Base-by-base conservation (phyloP, 2,888 invertebrate species). In the Ichneumoninae sp. region DNA sequence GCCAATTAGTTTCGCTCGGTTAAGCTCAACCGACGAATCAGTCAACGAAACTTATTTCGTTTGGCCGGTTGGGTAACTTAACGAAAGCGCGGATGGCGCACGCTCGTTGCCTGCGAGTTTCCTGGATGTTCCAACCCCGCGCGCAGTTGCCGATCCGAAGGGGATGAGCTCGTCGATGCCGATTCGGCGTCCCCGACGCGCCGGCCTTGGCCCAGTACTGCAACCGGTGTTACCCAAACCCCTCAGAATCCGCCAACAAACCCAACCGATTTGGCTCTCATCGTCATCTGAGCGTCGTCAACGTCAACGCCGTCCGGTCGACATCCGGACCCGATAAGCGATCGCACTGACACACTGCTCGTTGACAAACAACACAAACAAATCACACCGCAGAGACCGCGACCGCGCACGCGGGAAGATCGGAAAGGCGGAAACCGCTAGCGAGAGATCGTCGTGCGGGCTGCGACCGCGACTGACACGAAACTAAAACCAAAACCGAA, bases 401-500 rank as follows among this genome's bases (percentile, higher is more conserved):
- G 16, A 47, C 4, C 44, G 44, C 63, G 30, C 33, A 16, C 52
- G 5, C n/a, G 6, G 6, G 13, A 7, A 60, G 44, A 70, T 16
- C 47, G n/a, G 10, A 13, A 30, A 40, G 52, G 33, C 60, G 57
- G 40, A 19, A n/a, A 52, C 13, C 36, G 65, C 70, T 10, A 70
- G 52, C 52, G 79, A 57, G 66, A 82, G 66, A 66, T 75, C 52
- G 82, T 75, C 30, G 79, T 66, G 75, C 75, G 75, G 78, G 66
- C 75, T 16, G 44, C 82, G 82, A 79, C 70, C 78, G 79, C 85
- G 89, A 90, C 90, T 87, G 89, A 85, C 88, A 87, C 87, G 83
- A 90, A 92, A 93, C 93, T 93, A 92, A 93, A 92, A 91, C 91
- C 91, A 91, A 92, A 92, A 91, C 88, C 90, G 89, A 92, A 93